These are phyloP conservation scores for Poeciliopsis turrubarensis DNA, from an alignment of 2,113 vertebrate genomes.

Conservation along the genomic window DNA sequence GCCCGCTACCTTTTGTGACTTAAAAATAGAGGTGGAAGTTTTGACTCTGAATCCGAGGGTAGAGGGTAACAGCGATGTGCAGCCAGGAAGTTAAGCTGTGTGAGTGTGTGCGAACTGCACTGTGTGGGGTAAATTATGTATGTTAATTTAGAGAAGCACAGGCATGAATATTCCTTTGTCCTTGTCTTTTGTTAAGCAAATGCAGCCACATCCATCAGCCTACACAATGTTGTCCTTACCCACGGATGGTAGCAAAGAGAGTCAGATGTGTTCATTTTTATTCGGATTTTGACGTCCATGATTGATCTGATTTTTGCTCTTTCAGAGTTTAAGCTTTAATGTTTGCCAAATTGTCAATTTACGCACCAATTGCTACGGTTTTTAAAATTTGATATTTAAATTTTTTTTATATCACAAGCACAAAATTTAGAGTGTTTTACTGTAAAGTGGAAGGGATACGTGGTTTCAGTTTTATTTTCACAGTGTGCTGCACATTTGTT, in stretches of 20 bases:
- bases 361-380: no score
- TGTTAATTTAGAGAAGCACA: constrained; percentile 39
- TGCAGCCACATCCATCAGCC: constrained; percentile 27
- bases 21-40: background rate
- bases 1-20: background rate
- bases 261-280: background rate
- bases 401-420: background rate
- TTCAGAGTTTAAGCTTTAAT: background rate
- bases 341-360: background rate
- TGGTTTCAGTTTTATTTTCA: background rate
- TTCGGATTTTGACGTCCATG: background rate
- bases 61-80: background rate
- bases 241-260: no score
- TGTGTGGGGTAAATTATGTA: constrained; percentile 25
- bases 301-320: no score
- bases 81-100: constrained; percentile 26
- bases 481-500: background rate
- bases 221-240: background rate
- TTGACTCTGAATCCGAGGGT: background rate
- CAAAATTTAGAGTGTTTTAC: background rate
- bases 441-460: background rate
- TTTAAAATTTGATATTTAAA: background rate
- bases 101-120: constrained; percentile 14
- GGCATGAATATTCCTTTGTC: constrained; percentile 42
- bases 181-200: constrained; percentile 30